Evolutionary conservation across 2,797 vertebrate species (phyloP).

Genomic region (Enteromius anoplus): DNA sequence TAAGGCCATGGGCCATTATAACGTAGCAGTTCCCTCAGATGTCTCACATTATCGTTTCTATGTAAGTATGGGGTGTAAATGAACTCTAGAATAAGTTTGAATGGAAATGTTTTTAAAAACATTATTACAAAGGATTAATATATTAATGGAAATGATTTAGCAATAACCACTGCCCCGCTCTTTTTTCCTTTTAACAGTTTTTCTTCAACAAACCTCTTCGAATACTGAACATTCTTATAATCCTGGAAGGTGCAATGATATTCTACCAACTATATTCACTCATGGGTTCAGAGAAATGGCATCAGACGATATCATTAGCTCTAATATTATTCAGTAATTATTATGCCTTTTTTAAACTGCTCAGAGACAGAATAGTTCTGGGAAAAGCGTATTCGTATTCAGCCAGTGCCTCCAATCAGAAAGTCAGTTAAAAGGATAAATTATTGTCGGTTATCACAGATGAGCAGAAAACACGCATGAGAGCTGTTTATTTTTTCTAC

Average conservation of each 20-base stretch:
- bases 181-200: conserved; percentile 78
- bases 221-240: conserved; percentile 96
- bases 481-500: conserved; percentile 98
- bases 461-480: conserved; percentile 71
- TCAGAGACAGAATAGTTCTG: conserved; percentile 95
- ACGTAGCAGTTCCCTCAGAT: conserved; percentile 96
- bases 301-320: conserved; percentile 96
- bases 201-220: conserved; percentile 98
- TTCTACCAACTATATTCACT: conserved; percentile 97
- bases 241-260: conserved; percentile 94
- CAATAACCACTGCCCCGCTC: not conserved
- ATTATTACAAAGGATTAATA: not conserved
- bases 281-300: conserved; percentile 96
- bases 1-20: conserved; percentile 98
- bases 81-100: not conserved
- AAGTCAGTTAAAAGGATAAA: conserved; percentile 77
- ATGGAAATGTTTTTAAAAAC: not conserved
- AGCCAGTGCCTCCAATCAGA: conserved; percentile 88
- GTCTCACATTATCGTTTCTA: conserved; percentile 98
- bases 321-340: conserved; percentile 99
- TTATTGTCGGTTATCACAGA: conserved; percentile 60
- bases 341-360: conserved; percentile 97
- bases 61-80: conserved; percentile 76
- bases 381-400: conserved; percentile 95
- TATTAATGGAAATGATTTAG: not conserved